A percentile compares a stretch with the other conserved stretches of the same genome.
phyloP scores from a whole-genome alignment of 2,113 vertebrate species.

The Leuciscus idus region DNA sequence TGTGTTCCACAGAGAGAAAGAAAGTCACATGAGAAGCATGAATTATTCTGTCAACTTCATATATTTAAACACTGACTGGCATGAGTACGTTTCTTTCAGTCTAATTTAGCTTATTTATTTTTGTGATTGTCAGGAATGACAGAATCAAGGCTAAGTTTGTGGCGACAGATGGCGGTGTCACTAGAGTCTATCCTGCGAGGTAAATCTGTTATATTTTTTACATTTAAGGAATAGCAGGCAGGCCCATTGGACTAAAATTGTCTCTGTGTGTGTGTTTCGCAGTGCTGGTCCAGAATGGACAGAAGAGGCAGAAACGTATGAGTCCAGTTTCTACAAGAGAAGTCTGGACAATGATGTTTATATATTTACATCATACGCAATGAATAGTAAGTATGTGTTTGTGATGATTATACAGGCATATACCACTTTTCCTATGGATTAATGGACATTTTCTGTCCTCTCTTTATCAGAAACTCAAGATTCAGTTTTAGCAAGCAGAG shows the following conservation, averaged over 20 bases:
- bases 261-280: slow-evolving; percentile 28
- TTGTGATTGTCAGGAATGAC: slow-evolving; percentile 51
- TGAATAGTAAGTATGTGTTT: slow-evolving; percentile 80
- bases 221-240: background rate
- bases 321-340: slow-evolving; percentile 94
- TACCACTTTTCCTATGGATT: background rate
- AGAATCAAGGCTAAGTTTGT: slow-evolving; percentile 90
- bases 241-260: background rate
- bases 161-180: slow-evolving; percentile 95
- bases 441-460: background rate
- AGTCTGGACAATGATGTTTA: slow-evolving; percentile 94
- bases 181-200: slow-evolving; percentile 93
- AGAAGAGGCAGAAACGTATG: slow-evolving; percentile 89
- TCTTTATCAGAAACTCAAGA: slow-evolving; percentile 76
- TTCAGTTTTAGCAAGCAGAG: slow-evolving; percentile 91
- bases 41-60: background rate
- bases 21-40: background rate
- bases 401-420: background rate
- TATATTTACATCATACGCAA: slow-evolving; percentile 85
- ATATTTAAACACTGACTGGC: background rate
- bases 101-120: background rate
- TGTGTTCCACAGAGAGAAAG: background rate
- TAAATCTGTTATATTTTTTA: slow-evolving; percentile 66
- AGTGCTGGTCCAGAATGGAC: slow-evolving; percentile 87
- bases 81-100: background rate